phyloP scores from a whole-genome alignment of 2,797 vertebrate species.

The Falco rusticolus region DNA sequence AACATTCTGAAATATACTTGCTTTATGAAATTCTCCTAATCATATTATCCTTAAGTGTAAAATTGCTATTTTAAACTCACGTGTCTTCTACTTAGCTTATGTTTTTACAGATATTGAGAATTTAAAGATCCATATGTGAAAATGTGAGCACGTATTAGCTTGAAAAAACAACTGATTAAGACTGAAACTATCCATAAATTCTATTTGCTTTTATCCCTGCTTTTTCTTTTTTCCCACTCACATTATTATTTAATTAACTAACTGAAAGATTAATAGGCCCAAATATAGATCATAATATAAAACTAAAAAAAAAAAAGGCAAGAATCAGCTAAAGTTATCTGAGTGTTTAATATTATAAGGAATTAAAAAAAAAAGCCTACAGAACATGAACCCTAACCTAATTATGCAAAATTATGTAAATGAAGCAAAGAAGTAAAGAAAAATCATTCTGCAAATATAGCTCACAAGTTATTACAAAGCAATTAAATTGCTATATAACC shows the following conservation, averaged over 20 bases:
- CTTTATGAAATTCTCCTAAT: neutral
- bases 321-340: neutral
- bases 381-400: conserved; percentile 8
- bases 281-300: neutral
- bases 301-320: neutral
- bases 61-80: neutral
- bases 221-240: neutral
- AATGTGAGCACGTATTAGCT: neutral
- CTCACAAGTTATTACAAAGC: conserved; percentile 54
- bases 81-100: neutral
- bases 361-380: neutral
- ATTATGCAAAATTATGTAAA: conserved; percentile 62
- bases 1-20: neutral
- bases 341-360: neutral
- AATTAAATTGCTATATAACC: conserved; percentile 50
- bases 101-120: neutral
- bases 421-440: conserved; percentile 36
- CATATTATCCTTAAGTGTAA: neutral
- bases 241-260: neutral
- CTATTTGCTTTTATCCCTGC: neutral
- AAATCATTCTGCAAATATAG: conserved; percentile 47
- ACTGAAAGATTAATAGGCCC: neutral
- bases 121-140: neutral
- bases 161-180: neutral
- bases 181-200: neutral